A percentile compares a stretch with the other conserved stretches of the same genome.
These are phyloP conservation scores for Microtus pennsylvanicus DNA, from an alignment of 2,113 vertebrate genomes.

Conservation along the genomic window DNA sequence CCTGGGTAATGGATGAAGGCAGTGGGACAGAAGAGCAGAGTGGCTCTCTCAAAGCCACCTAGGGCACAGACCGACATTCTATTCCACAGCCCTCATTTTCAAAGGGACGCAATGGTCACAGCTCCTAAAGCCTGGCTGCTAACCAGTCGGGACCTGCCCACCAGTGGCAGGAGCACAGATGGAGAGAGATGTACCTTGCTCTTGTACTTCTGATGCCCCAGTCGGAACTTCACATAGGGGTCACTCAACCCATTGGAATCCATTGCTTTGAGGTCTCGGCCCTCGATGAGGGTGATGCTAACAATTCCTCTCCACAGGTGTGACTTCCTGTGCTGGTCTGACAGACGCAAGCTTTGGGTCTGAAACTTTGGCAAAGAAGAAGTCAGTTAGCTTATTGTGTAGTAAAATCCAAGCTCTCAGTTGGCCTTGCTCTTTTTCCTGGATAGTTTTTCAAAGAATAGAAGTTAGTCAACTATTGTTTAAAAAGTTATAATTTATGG, in stretches of 20 bases:
- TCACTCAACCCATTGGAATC: slow-evolving; percentile 95
- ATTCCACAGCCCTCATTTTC: not conserved
- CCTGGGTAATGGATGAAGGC: not conserved
- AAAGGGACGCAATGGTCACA: not conserved
- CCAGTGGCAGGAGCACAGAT: not conserved
- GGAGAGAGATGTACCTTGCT: slow-evolving; percentile 92
- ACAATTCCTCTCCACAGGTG: slow-evolving; percentile 98
- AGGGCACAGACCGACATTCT: not conserved
- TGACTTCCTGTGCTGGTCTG: slow-evolving; percentile 95
- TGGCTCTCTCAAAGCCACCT: not conserved
- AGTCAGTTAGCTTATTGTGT: slow-evolving; percentile 56
- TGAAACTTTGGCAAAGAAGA: slow-evolving; percentile 86
- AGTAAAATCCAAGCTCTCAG: slow-evolving; percentile 2
- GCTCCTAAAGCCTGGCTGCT: not conserved
- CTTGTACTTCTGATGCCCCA: slow-evolving; percentile 98
- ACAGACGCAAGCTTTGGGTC: slow-evolving; percentile 95
- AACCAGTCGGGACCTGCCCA: not conserved
- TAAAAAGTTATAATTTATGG: slow-evolving; percentile 12
- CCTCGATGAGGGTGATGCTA: slow-evolving; percentile 96
- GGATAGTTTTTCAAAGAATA: not conserved
- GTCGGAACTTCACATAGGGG: slow-evolving; percentile 96
- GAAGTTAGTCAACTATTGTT: not conserved
- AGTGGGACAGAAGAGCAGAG: not conserved
- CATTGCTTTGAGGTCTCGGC: slow-evolving; percentile 94
- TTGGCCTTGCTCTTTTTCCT: not conserved